phyloP scores from a whole-genome alignment of 2,113 vertebrate genomes.

The Aegotheles bennettii region DNA sequence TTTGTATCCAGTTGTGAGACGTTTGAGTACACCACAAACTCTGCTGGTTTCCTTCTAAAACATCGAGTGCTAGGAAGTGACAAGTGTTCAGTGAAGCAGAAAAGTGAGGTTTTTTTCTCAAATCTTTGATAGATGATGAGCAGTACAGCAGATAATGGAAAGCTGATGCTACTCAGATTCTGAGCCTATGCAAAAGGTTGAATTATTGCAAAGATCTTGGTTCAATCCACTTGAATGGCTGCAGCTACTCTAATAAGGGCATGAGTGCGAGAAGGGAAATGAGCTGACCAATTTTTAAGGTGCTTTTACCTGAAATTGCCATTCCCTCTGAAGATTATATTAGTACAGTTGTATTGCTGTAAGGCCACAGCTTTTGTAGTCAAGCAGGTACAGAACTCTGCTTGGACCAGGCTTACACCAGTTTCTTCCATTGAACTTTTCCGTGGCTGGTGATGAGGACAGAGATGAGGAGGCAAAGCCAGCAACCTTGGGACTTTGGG shows the following conservation, averaged over 20 bases:
- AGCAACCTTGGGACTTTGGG: not conserved
- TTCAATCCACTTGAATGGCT: not conserved
- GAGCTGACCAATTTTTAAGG: not conserved
- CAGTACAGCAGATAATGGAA: not conserved
- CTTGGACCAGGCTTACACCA: not conserved
- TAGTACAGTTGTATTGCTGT: not conserved
- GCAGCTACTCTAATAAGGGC: not conserved
- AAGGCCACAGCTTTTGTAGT: not conserved
- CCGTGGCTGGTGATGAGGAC: not conserved
- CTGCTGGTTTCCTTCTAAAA: not conserved
- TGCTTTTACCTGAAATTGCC: not conserved
- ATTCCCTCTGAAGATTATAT: not conserved
- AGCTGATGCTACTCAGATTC: not conserved
- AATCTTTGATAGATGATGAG: not conserved
- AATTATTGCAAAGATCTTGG: not conserved
- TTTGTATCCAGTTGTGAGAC: not conserved
- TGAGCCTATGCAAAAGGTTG: not conserved
- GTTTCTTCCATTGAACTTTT: not conserved
- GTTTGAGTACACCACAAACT: not conserved
- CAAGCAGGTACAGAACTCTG: not conserved
- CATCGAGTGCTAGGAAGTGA: not conserved
- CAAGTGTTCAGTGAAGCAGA: not conserved
- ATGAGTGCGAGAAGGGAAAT: not conserved
- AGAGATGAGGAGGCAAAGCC: not conserved
- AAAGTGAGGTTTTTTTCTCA: not conserved